Base-by-base conservation (phyloP, 1,140 invertebrate species). In the Caenorhabditis remanei region DNA sequence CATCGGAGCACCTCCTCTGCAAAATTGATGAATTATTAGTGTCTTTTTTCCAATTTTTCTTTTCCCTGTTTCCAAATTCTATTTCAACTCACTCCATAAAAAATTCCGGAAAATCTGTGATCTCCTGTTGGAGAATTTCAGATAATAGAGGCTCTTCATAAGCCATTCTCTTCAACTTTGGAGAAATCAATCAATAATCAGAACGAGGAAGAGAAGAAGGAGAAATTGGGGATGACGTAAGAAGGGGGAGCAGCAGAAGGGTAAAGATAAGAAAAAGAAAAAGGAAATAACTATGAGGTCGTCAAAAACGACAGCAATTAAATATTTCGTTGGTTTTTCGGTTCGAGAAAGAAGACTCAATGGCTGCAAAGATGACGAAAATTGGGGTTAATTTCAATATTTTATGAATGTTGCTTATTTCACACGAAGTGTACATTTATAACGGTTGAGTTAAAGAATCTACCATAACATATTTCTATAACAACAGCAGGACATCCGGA, bases 101-200 rank as follows among this genome's bases (percentile, higher is more conserved):
- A 1, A 79, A 50, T 24, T 79, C 71, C n/a, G 71, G 71, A 50
- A 79, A 79, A 50, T 79, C 71, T 8, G 71, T 79, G 14, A 79
- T 79, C n/a, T 79, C 71, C 46, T 79, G 71, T 32, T 24, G 6
- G 4, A 79, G 8, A 53, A 79, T 79, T 50, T 79, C 24, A 4
- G n/a, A 53, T 4, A 79, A 11, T 50, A 79, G n/a, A 48, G 46
- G 21, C 0, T 9, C 16, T 21, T 19, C 19, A 79, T 79, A 71
- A 19, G 71, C 6, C 46, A 79, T 79, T 79, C n/a, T 79, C 24
- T 50, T 6, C 13, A 46, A 46, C 46, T 46, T 46, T 71, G 2
- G 9, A 43, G 11, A 5, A 21, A 43, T 24, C 43, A 1, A 11
- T 16, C 19, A 19, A 40, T 32, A 63, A 63, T 63, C 61, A 13